Percentiles rank a stretch among this genome's conserved stretches.
These are phyloP conservation scores for Littorina saxatilis DNA, from an alignment of 1,140 invertebrate genomes.

Conservation along the genomic window DNA sequence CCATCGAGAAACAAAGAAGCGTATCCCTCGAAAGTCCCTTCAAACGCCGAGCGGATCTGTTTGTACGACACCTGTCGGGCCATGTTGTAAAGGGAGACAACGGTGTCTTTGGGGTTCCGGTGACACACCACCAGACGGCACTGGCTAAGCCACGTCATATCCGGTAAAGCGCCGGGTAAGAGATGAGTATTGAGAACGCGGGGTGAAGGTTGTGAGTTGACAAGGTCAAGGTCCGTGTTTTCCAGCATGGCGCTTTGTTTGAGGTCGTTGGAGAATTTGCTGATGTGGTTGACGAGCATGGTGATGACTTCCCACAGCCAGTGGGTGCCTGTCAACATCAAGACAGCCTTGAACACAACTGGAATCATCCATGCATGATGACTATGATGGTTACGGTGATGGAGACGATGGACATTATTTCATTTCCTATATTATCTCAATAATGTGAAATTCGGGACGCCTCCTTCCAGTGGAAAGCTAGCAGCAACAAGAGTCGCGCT, in stretches of 20 bases:
- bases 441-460: no score
- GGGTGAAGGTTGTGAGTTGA: slow-evolving; percentile 43
- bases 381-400: no score
- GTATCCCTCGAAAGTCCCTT: slow-evolving; percentile 57
- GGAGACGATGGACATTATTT: no score
- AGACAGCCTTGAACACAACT: no score
- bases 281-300: slow-evolving; percentile 40
- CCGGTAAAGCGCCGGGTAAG: slow-evolving; percentile 37
- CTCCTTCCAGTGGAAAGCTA: no score
- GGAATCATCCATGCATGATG: no score
- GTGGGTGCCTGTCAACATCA: slow-evolving; percentile 46
- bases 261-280: not conserved
- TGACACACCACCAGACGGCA: slow-evolving; percentile 45
- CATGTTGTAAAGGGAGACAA: slow-evolving; percentile 54
- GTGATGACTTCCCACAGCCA: slow-evolving; percentile 55
- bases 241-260: slow-evolving; percentile 33
- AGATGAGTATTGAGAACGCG: slow-evolving; percentile 54
- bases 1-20: slow-evolving; percentile 52
- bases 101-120: slow-evolving; percentile 57
- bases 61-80: not conserved
- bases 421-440: no score
- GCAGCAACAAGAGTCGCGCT: no score
- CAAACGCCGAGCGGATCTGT: slow-evolving; percentile 50
- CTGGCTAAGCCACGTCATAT: slow-evolving; percentile 34
- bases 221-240: slow-evolving; percentile 10